Evolutionary conservation across 2,113 vertebrate genomes (phyloP), one percentile per base, ranked within the genome.

Genomic region (Vireo altiloquus): DNA sequence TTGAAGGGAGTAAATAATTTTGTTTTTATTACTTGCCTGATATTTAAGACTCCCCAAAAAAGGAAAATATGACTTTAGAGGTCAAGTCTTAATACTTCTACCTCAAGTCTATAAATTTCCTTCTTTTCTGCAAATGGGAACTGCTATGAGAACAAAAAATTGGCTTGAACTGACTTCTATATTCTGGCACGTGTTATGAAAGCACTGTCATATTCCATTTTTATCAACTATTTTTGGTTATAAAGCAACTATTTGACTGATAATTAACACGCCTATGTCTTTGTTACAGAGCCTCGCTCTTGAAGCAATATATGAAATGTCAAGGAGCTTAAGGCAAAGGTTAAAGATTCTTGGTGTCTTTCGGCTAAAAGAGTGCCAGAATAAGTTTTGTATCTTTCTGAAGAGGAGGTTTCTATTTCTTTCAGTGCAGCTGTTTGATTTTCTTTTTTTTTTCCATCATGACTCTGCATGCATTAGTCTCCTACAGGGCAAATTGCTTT

Each of bases 401-500:
- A 95, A 96, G 60, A 95, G 30, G 40, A 88, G 27, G 5, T 60
- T 92, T 71, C 23, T 74, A 6, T 78, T 96, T 72, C 57, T 93
- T 95, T 95, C 56, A 94, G 69, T 86, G 90, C 80, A 96, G 89
- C 88, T 94, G 78, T 91, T 72, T 53, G 92, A 89, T 91, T 89
- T 90, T 86, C 35, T 89, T 74, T 78, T 87, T 75, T 80, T 92
- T 88, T 93, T 96, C 91, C 94, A 80, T 97, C 84, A 96, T 88
- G 92, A 71, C 89, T 94, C 91, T 78, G 87, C 91, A 96, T 93
- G 87, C 61, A 88, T 92, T 95, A 96, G 92, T 93, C 92, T 97
- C 95, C 92, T 96, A 95, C 92, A 90, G 96, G 77, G 93, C 92
- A 97, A 97, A 95, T 94, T 95, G 94, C 94, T 97, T 97, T 96